Base-by-base conservation (phyloP, 2,113 vertebrate species). In the Micronisus gabar region DNA sequence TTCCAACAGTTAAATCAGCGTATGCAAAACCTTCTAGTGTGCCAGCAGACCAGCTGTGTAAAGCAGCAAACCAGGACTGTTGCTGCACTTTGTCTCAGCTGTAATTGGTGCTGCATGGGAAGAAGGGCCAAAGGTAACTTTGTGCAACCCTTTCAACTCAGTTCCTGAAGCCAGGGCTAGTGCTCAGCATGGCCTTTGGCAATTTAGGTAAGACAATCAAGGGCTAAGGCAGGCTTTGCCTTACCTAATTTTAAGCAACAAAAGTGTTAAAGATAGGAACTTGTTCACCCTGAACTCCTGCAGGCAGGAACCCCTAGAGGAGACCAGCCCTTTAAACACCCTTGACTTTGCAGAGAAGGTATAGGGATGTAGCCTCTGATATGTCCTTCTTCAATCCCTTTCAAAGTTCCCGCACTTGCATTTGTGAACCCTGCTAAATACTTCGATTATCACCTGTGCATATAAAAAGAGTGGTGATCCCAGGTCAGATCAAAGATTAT, bases 11-110 rank as follows among this genome's bases (percentile, higher is more conserved):
- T 81, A 86, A 85, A 91, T 80, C 58, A 63, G 72, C 0, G 0
- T 53, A 52, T 59, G 56, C 70, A 84, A 79, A 79, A 71, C 21
- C n/a, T 61, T 61, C 8, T 9, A 10, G 22, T 1, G 30, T 52
- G 68, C 43, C 76, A 91, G 94, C 59, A 88, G 67, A 79, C 93
- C 90, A 84, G 95, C 90, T 86, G 86, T 52, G 73, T 1, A 7
- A n/a, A 81, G 32, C 65, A 75, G 66, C 61, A 66, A 66, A 52
- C 32, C 5, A 41, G 20, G 47, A 40, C 5, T 34, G 25, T 23
- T 53, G 40, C 17, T 36, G 27, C 30, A 88, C 43, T 84, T 85
- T 19, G 15, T n/a, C 83, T 81, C 67, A 48, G 73, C 74, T 68
- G 18, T n/a, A 68, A 10, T 11, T 53, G 25, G 14, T 47, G 30